These are phyloP conservation scores for Mico argentatus DNA, from an alignment of 2,797 vertebrate genomes.

Conservation along the genomic window DNA sequence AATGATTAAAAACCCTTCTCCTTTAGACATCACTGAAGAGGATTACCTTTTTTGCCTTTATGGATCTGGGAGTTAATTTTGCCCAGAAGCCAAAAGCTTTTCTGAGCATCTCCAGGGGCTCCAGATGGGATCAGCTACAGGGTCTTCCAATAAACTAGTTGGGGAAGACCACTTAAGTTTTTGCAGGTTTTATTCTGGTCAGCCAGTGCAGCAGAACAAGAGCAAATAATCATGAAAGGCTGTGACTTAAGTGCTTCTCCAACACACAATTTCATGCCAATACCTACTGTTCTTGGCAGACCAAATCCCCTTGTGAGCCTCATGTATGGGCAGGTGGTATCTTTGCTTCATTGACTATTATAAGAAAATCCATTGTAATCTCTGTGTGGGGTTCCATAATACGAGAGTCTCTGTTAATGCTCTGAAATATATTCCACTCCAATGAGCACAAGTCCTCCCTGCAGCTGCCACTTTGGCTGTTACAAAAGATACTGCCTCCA, in stretches of 20 bases:
- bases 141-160: not conserved
- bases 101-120: not conserved
- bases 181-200: not conserved
- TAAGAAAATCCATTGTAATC: not conserved
- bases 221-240: not conserved
- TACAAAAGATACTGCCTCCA: not conserved
- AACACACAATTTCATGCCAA: not conserved
- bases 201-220: not conserved
- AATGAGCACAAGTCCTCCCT: not conserved
- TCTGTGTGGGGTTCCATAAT: not conserved
- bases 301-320: not conserved
- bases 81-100: not conserved
- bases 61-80: not conserved
- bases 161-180: not conserved
- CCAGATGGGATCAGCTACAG: not conserved
- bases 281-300: not conserved
- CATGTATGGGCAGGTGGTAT: not conserved
- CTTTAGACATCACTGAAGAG: not conserved
- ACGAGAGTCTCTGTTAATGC: not conserved
- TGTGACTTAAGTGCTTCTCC: not conserved
- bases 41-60: not conserved
- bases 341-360: not conserved
- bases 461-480: not conserved
- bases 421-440: not conserved
- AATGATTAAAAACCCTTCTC: not conserved